Conservation (phyloP, 2,113 vertebrate species). For the Brachypteracias leptosomus region DNA sequence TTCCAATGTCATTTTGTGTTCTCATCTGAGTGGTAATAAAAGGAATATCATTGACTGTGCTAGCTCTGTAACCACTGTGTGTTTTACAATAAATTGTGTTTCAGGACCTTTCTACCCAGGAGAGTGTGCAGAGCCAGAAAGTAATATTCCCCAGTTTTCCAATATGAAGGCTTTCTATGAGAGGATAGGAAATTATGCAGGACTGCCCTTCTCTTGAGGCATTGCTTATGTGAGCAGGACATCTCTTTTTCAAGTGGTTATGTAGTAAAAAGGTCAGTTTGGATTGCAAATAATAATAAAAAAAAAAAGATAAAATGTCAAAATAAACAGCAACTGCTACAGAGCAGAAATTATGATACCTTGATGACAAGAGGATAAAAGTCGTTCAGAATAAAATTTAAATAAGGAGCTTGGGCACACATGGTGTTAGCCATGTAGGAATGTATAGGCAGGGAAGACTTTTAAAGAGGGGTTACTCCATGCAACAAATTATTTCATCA, state of each 20-base stretch:
- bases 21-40: constrained; percentile 82
- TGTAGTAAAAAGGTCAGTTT: constrained; percentile 35
- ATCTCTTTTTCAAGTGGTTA: constrained; percentile 46
- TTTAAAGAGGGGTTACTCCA: not conserved
- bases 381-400: not conserved
- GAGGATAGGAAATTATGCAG: constrained; percentile 5
- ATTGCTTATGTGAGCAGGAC: not conserved
- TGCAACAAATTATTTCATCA: not conserved
- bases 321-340: not conserved
- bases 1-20: constrained; percentile 81
- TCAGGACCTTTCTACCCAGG: constrained; percentile 71
- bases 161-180: constrained; percentile 19
- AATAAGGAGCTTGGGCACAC: not conserved
- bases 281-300: not conserved
- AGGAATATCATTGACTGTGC: constrained; percentile 76
- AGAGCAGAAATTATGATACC: not conserved
- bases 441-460: not conserved
- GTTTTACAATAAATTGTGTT: constrained; percentile 80
- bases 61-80: constrained; percentile 73
- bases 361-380: not conserved
- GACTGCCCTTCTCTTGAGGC: constrained; percentile 29
- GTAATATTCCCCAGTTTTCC: constrained; percentile 56
- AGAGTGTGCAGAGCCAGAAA: constrained; percentile 62
- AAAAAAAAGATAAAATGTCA: not conserved
- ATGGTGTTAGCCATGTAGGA: not conserved